phyloP scores from a whole-genome alignment of 1,140 invertebrate genomes.

The Plodia interpunctella region DNA sequence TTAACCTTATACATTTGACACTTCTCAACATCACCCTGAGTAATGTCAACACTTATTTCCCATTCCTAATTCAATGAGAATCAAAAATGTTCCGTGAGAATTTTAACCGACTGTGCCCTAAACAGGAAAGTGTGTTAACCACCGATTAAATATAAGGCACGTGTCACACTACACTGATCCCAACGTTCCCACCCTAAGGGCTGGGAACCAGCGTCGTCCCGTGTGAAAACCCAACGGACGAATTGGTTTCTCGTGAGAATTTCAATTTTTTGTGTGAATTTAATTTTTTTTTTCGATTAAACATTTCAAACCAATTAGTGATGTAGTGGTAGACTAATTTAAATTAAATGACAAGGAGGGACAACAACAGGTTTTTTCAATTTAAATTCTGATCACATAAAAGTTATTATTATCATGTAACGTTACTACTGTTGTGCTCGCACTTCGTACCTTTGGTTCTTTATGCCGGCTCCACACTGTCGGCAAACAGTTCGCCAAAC shows the following conservation, averaged over 20 bases:
- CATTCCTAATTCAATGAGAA: neutral
- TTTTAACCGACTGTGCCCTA: neutral
- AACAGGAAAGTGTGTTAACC: neutral
- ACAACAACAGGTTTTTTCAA: too few species aligned
- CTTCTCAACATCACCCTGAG: too few species aligned
- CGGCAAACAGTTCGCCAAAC: too few species aligned
- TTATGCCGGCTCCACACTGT: too few species aligned
- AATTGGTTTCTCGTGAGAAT: neutral
- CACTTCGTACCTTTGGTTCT: too few species aligned
- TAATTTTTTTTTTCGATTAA: too few species aligned
- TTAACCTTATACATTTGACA: neutral
- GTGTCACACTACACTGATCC: constrained; percentile 1
- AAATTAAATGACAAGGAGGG: too few species aligned
- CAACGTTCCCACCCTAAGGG: neutral
- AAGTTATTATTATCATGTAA: too few species aligned
- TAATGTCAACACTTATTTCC: neutral
- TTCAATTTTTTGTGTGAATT: neutral
- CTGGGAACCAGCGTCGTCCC: neutral
- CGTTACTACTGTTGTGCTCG: too few species aligned
- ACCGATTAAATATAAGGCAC: neutral
- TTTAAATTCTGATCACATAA: too few species aligned
- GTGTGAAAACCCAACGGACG: constrained; percentile 3
- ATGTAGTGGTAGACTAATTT: too few species aligned
- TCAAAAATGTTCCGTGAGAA: neutral
- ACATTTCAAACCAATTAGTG: neutral